These are phyloP conservation scores for Cyanoderma ruficeps DNA, from an alignment of 2,113 vertebrate genomes.

Conservation along the genomic window DNA sequence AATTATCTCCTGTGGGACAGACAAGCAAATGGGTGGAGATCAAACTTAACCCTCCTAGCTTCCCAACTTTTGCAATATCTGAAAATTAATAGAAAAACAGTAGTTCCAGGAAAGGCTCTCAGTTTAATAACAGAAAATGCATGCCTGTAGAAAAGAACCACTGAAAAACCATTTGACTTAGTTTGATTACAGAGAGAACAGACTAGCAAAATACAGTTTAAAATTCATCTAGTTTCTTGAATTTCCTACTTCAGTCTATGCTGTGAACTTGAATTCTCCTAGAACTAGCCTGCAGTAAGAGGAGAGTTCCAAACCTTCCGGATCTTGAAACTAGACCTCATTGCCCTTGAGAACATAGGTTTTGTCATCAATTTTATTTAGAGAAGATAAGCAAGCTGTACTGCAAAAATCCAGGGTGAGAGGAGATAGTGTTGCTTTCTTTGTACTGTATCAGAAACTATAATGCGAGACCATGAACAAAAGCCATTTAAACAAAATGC, in stretches of 20 bases:
- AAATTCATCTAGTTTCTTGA: not conserved
- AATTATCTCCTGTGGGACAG: not conserved
- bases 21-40: not conserved
- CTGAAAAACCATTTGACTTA: not conserved
- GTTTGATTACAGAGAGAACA: not conserved
- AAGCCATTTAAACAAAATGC: not conserved
- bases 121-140: not conserved
- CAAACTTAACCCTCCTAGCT: not conserved
- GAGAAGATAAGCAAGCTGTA: conserved; percentile 3
- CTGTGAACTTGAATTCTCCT: not conserved
- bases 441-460: not conserved
- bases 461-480: not conserved
- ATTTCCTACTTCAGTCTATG: not conserved
- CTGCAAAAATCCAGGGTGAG: not conserved
- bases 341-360: not conserved
- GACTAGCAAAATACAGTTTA: not conserved
- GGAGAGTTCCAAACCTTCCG: not conserved
- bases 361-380: conserved; percentile 13
- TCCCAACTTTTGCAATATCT: not conserved
- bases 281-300: not conserved
- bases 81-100: not conserved
- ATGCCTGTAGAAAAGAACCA: not conserved
- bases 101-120: not conserved
- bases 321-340: not conserved
- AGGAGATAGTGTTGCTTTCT: not conserved